These are phyloP conservation scores for Bacillus rossius DNA, from an alignment of 1,140 invertebrate species.

Conservation along the genomic window DNA sequence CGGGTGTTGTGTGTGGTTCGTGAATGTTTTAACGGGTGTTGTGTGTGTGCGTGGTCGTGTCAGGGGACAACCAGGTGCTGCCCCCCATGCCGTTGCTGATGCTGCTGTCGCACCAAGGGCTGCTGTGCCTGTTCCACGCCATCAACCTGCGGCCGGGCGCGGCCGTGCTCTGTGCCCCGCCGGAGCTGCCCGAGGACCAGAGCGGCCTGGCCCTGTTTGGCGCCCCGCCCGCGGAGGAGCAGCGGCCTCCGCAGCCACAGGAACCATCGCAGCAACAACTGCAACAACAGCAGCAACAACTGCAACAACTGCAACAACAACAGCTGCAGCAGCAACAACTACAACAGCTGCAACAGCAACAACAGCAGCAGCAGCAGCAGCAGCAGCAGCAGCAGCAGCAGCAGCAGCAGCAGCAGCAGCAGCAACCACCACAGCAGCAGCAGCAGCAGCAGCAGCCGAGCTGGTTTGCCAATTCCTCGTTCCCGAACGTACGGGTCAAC, in stretches of 20 bases:
- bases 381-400: background rate
- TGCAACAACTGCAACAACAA: background rate
- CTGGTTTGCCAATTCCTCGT: too few relatives aligned
- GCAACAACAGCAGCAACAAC: background rate
- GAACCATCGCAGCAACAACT: background rate
- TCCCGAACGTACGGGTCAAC: too few relatives aligned
- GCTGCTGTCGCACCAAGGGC: conserved; percentile 62
- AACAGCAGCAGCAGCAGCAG: background rate
- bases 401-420: background rate
- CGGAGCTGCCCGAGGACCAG: conserved; percentile 45
- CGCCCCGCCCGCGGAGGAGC: conserved; percentile 12
- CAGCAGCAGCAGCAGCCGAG: background rate
- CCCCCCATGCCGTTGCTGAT: conserved; percentile 59
- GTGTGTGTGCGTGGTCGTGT: conserved; percentile 17
- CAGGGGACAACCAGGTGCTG: conserved; percentile 51
- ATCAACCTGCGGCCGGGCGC: conserved; percentile 53
- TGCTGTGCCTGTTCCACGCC: conserved; percentile 62
- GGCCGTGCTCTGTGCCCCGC: conserved; percentile 49
- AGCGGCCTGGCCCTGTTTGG: conserved; percentile 38
- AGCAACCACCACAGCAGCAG: background rate
- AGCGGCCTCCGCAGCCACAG: background rate
- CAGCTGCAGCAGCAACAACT: background rate
- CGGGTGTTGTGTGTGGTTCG: too few relatives aligned
- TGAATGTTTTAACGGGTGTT: background rate
- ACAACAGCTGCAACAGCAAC: background rate